phyloP scores from a whole-genome alignment of 2,113 vertebrate species.

The Anguilla rostrata region DNA sequence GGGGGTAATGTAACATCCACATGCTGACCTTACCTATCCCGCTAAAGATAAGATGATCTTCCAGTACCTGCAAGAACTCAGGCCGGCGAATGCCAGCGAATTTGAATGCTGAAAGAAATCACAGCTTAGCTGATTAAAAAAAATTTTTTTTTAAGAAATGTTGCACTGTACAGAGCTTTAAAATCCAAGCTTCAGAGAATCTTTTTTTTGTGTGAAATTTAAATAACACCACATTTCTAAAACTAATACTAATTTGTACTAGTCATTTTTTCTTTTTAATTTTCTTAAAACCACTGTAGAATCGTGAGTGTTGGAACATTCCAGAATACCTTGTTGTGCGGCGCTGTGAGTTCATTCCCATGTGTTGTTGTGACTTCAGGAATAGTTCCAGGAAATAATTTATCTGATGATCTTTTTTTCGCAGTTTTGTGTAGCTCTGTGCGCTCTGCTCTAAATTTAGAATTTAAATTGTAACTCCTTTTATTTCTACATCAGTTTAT shows the following conservation, averaged over 20 bases:
- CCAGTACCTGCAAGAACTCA: constrained; percentile 48
- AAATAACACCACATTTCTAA: not conserved
- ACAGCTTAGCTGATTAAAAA: not conserved
- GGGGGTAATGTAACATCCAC: constrained; percentile 42
- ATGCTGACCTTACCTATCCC: constrained; percentile 60
- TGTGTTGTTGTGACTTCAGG: not conserved
- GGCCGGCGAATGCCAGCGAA: not conserved
- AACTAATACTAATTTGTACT: not conserved
- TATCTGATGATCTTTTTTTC: not conserved
- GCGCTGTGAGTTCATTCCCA: not conserved
- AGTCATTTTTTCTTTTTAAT: not conserved
- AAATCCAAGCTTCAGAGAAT: not conserved
- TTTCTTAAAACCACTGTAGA: not conserved
- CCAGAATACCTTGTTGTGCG: too few relatives aligned
- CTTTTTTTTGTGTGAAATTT: not conserved
- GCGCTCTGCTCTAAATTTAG: too few relatives aligned
- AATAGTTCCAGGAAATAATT: not conserved
- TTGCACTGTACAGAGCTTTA: not conserved
- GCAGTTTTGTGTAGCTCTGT: not conserved
- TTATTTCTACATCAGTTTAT: not conserved
- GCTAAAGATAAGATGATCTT: constrained; percentile 52
- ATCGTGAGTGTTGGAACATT: too few relatives aligned
- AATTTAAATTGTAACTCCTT: not conserved
- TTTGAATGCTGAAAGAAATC: not conserved
- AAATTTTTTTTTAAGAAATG: too few relatives aligned